Evolutionary conservation across 2,888 invertebrate genomes (phyloP), one percentile per base, ranked within the genome.

Genomic region (Bembecia ichneumoniformis): DNA sequence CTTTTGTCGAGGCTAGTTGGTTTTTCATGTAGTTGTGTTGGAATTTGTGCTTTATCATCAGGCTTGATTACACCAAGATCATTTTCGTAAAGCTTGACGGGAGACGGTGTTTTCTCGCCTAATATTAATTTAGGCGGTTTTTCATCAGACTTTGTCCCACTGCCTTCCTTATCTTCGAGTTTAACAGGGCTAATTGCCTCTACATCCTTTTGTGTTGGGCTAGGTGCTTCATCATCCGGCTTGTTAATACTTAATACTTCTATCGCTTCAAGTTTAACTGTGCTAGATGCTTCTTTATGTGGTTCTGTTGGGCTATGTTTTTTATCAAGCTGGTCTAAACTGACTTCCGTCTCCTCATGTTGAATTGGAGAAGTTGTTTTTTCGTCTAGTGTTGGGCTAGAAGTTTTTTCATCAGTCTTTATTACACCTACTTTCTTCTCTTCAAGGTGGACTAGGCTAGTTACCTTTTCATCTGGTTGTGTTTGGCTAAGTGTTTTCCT

Each of bases 171-270:
- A 1, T 15, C 17, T 9, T 44, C 17, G 3, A 4, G 2, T 11
- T 16, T 44, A 3, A 10, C 2, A 14, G 44, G 1, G 44, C 40
- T 40, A 17, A 44, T 48, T 51, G 48, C 51, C 11, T 48, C 45
- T 0, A 50, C 47, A 3, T 7, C 3, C 16, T 40, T 35, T 20
- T 51, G 45, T 3, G 43, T 34, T 3, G 49, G 53, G n/a, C 49
- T 58, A 0, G 52, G 47, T 17, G 34, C 50, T 28, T 59, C 57
- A 1, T 57, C 49, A 0, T 47, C 44, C 5, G 40, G 40, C 11
- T 40, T 40, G 40, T 5, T 40, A 40, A 13, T 1, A 14, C n/a
- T n/a, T 1, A n/a, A n/a, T n/a, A 40, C 4, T 40, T 40, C 40
- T 40, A 11, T 40, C 1, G 5, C 14, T n/a, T n/a, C 40, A 1